Evolutionary conservation across 2,113 vertebrate species (phyloP).

Genomic region (Daubentonia madagascariensis): DNA sequence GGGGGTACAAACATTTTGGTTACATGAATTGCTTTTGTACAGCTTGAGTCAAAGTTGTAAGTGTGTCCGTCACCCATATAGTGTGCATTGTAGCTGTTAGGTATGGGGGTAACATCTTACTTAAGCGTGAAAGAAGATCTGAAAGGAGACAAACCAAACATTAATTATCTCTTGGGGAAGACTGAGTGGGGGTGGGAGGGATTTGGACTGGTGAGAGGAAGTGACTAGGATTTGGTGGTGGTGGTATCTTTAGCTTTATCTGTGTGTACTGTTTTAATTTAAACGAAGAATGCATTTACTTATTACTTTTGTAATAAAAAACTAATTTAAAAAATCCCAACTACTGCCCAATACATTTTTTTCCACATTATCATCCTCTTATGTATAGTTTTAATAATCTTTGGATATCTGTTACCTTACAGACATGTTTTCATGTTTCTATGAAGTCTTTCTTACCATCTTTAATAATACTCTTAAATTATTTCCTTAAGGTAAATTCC

Average conservation of each 20-base stretch:
- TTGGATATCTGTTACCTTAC: not conserved
- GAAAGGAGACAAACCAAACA: not conserved
- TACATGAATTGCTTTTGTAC: too few relatives aligned
- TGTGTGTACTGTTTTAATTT: conserved; percentile 2
- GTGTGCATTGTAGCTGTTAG: too few relatives aligned
- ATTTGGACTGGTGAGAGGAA: not conserved
- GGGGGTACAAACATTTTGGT: too few relatives aligned
- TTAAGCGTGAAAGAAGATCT: not conserved
- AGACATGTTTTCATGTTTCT: not conserved
- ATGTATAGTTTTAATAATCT: not conserved
- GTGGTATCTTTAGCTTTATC: not conserved
- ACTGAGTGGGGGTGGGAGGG: not conserved
- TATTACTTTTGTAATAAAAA: not conserved
- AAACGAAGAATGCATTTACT: not conserved
- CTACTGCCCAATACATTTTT: not conserved
- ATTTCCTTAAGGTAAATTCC: not conserved
- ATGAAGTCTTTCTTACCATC: not conserved
- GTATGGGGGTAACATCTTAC: not conserved
- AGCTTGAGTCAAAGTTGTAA: too few relatives aligned
- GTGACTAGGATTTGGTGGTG: not conserved
- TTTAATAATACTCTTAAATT: not conserved
- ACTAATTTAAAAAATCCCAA: not conserved
- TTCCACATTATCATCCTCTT: not conserved
- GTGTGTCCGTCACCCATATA: too few relatives aligned
- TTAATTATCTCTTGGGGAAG: not conserved